Base-by-base conservation (phyloP, 2,797 vertebrate genomes). In the Peromyscus eremicus region DNA sequence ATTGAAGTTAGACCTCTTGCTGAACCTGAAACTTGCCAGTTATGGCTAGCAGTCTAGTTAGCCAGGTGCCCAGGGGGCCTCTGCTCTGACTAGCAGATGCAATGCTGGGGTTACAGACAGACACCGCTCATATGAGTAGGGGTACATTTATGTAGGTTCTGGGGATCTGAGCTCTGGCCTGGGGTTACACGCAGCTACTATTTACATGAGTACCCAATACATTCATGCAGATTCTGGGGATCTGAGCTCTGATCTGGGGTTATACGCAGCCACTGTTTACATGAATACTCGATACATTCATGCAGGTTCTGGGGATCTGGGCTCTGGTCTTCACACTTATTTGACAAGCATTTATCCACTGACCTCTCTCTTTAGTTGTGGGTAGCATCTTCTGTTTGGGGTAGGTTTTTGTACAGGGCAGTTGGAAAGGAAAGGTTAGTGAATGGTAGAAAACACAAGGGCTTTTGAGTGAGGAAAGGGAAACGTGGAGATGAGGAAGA, bases 381-480 rank as follows among this genome's bases (percentile, higher is more conserved):
- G 21, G 14, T 19, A 46, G 46, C 21, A 86, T 52, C 46, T 37
- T 70, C 21, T 84, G 87, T 70, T 75, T 86, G 40, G 7, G 29
- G 66, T 88, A 55, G 6, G 37, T 93, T 86, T 86, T 81, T 82
- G 88, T 82, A 55, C 37, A 73, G 21, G 5, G 19, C 37, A 68
- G 66, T 40, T 6, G 70, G 37, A 77, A 79, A 1, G 12, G 32
- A 80, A 16, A 16, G 27, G 10, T 32, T 46, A 32, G 55, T 62
- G 4, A 32, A 37, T 21, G 11, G n/a, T 80, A 49, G 43, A 68
- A 34, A 46, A 80, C 7, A 52, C 80, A 73, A 73, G 40, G 37
- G 57, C n/a, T 64, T 62, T 32, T 88, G 71, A 86, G 46, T 73
- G 25, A 92, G 60, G 37, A 60, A 91, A 92, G 73, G 21, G 64